Evolutionary conservation across 1,140 invertebrate species (phyloP).

Genomic region (Chionoecetes opilio): DNA sequence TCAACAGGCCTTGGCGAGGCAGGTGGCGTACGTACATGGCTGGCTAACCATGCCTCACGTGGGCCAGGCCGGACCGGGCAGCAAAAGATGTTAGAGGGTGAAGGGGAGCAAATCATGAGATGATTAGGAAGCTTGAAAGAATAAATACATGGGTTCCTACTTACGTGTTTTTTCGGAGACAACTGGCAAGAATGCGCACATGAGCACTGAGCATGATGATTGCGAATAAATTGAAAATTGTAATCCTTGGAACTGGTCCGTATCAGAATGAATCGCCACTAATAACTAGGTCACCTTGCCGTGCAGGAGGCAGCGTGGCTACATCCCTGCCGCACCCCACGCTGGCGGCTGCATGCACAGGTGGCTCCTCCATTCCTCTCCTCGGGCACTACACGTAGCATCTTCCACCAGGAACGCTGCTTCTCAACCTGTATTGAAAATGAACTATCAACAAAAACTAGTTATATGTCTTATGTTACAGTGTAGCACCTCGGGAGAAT

Average conservation of each 20-base stretch:
- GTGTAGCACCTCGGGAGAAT: too few relatives aligned
- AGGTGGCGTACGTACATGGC: background rate
- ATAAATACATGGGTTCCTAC: background rate
- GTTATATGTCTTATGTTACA: background rate
- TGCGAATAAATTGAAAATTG: background rate
- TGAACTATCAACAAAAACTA: background rate
- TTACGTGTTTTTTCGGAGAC: background rate
- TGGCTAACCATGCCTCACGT: background rate
- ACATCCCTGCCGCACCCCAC: background rate
- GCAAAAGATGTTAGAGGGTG: background rate
- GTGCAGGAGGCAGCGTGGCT: background rate
- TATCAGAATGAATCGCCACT: slow-evolving; percentile 28
- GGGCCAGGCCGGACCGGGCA: background rate
- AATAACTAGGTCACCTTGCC: slow-evolving; percentile 7
- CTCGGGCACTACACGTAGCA: background rate
- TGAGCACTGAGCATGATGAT: background rate
- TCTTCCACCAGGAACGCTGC: background rate
- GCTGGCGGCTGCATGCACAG: background rate
- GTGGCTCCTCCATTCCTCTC: background rate
- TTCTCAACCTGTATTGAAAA: background rate
- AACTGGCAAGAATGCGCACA: slow-evolving; percentile 8
- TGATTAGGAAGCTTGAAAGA: background rate
- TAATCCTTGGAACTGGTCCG: slow-evolving; percentile 18
- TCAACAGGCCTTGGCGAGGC: background rate
- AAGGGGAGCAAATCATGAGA: background rate